Conservation (phyloP, 2,113 vertebrate species). For the Scopus umbretta region DNA sequence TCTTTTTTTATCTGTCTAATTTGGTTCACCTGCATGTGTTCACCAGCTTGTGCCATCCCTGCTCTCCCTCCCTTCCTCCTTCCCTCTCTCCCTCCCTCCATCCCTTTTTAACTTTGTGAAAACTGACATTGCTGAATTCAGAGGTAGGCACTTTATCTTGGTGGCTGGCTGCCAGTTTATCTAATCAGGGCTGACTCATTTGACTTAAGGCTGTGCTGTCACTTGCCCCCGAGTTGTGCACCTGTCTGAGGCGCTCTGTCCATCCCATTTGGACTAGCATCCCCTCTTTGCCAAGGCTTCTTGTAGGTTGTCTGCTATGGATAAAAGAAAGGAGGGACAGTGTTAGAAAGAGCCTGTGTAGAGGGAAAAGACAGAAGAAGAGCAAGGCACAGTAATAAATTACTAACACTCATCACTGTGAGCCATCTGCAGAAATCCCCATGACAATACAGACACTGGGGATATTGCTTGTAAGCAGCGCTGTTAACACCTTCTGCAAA, state of each 20-base stretch:
- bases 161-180: neutral
- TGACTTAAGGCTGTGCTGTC: neutral
- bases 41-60: neutral
- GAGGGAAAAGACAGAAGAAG: neutral
- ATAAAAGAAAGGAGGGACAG: neutral
- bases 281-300: neutral
- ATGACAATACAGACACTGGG: slow-evolving; percentile 24
- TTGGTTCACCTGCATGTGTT: neutral
- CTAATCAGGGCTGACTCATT: neutral
- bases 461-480: slow-evolving; percentile 46
- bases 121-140: neutral
- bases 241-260: neutral
- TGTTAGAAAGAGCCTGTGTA: neutral
- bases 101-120: neutral
- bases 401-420: neutral
- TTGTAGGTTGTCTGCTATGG: neutral
- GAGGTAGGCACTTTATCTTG: neutral
- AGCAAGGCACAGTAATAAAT: neutral
- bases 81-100: neutral
- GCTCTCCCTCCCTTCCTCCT: neutral
- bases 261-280: neutral
- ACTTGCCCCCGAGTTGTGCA: slow-evolving; percentile 14
- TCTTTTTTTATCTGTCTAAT: neutral
- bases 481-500: slow-evolving; percentile 51
- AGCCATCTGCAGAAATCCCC: slow-evolving; percentile 58